Conservation (phyloP, 1,140 invertebrate species). For the Cyclina sinensis region DNA sequence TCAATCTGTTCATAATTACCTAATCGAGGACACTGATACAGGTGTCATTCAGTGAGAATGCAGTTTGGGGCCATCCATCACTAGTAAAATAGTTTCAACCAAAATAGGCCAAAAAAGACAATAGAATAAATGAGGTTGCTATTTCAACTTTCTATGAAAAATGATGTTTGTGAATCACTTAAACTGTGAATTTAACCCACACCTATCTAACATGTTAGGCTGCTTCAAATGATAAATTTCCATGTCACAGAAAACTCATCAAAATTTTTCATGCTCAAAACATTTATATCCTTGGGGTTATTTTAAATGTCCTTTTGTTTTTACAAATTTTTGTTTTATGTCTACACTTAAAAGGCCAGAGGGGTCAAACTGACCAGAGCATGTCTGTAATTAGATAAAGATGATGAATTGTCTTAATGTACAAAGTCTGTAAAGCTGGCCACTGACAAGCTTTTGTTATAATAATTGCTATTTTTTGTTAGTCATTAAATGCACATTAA, state of each 20-base stretch:
- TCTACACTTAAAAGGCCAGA: not conserved
- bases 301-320: conserved; percentile 63
- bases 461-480: not conserved
- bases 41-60: not conserved
- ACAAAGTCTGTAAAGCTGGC: conserved; percentile 31
- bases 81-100: not conserved
- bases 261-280: conserved; percentile 60
- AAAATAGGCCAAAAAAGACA: conserved; percentile 11
- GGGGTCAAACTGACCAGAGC: conserved; percentile 42
- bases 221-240: conserved; percentile 40
- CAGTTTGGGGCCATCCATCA: not conserved
- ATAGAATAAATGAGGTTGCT: conserved; percentile 25
- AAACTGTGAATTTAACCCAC: conserved; percentile 22
- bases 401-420: conserved; percentile 40
- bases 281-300: conserved; percentile 22
- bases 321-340: conserved; percentile 58
- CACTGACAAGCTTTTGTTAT: conserved; percentile 51
- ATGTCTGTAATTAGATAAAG: conserved; percentile 32
- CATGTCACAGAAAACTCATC: conserved; percentile 58
- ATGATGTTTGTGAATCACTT: conserved; percentile 43
- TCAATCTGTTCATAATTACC: no score
- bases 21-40: not conserved
- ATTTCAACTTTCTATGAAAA: conserved; percentile 32
- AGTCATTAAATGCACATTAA: conserved; percentile 66
- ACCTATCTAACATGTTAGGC: not conserved